A percentile compares a stretch with the other conserved stretches of the same genome.
phyloP scores from a whole-genome alignment of 1,140 invertebrate genomes.

The Mylabris phalerata region DNA sequence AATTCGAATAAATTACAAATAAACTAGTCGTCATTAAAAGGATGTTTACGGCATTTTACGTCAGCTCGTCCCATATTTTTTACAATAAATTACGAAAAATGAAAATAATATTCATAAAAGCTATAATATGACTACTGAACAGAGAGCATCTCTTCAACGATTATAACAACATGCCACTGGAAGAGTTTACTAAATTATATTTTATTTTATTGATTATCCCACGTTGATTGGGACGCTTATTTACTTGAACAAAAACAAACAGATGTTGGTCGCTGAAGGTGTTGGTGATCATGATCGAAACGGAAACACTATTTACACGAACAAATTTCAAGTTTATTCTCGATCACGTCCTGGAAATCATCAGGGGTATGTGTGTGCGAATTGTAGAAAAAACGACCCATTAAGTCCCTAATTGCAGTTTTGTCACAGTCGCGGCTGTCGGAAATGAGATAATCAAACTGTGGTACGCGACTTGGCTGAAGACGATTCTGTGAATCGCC shows the following conservation, averaged over 20 bases:
- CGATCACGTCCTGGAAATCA: slow-evolving; percentile 17
- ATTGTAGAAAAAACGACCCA: slow-evolving; percentile 19
- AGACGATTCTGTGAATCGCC: slow-evolving; percentile 6
- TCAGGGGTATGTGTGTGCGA: slow-evolving; percentile 10
- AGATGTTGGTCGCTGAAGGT: slow-evolving; percentile 1
- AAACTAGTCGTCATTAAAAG: slow-evolving; percentile 42
- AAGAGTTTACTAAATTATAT: slow-evolving; percentile 6
- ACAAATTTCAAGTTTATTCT: slow-evolving; percentile 4
- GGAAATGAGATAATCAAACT: slow-evolving; percentile 36
- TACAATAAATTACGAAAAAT: slow-evolving; percentile 43
- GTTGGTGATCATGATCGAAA: neutral
- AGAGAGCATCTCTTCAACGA: slow-evolving; percentile 18
- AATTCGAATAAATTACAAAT: slow-evolving; percentile 43
- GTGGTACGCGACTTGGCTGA: slow-evolving; percentile 25
- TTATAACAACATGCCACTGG: slow-evolving; percentile 9
- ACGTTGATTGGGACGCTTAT: neutral
- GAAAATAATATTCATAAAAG: slow-evolving; percentile 43
- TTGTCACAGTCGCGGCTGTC: slow-evolving; percentile 32
- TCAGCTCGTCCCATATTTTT: slow-evolving; percentile 41
- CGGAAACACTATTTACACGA: slow-evolving; percentile 3
- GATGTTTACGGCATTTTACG: slow-evolving; percentile 42
- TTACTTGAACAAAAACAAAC: neutral
- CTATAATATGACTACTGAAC: slow-evolving; percentile 42
- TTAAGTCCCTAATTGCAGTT: slow-evolving; percentile 33
- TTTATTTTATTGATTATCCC: slow-evolving; percentile 17